Evolutionary conservation across 2,888 invertebrate genomes (phyloP).

Genomic region (Agrotis ipsilon): DNA sequence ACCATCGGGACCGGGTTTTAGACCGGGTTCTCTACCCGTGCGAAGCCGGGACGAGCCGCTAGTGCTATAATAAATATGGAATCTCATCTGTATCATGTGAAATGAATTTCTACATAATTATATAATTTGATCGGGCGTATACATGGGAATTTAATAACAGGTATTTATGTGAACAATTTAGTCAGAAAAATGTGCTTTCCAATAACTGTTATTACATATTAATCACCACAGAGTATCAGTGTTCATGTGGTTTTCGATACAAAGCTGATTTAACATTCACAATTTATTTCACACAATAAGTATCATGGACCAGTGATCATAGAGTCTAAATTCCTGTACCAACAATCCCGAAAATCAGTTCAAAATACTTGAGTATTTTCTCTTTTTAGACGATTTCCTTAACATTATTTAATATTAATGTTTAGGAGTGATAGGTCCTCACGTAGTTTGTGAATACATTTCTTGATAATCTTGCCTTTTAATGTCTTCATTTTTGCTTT

Average conservation of each 20-base stretch:
- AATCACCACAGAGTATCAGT: too few relatives aligned
- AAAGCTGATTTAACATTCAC: too few relatives aligned
- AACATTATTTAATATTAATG: conserved; percentile 13
- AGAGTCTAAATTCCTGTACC: not conserved
- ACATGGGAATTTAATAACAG: not conserved
- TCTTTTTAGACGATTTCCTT: not conserved
- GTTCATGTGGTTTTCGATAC: too few relatives aligned
- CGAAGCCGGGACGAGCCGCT: too few relatives aligned
- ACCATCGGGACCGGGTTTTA: too few relatives aligned
- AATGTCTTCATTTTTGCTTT: not conserved
- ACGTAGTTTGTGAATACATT: not conserved
- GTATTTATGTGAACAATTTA: too few relatives aligned
- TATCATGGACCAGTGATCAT: not conserved
- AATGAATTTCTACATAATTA: not conserved
- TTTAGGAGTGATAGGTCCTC: conserved; percentile 14
- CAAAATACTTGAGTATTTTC: conserved; percentile 1
- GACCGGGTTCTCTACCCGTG: too few relatives aligned
- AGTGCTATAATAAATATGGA: not conserved
- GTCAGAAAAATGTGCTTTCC: too few relatives aligned
- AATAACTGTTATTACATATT: too few relatives aligned
- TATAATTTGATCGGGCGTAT: not conserved
- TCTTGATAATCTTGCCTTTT: not conserved
- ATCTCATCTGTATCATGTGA: not conserved
- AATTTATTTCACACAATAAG: too few relatives aligned
- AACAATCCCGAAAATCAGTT: too few relatives aligned